Conservation (phyloP, 1,140 invertebrate species). For the Drosophila sturtevanti region DNA sequence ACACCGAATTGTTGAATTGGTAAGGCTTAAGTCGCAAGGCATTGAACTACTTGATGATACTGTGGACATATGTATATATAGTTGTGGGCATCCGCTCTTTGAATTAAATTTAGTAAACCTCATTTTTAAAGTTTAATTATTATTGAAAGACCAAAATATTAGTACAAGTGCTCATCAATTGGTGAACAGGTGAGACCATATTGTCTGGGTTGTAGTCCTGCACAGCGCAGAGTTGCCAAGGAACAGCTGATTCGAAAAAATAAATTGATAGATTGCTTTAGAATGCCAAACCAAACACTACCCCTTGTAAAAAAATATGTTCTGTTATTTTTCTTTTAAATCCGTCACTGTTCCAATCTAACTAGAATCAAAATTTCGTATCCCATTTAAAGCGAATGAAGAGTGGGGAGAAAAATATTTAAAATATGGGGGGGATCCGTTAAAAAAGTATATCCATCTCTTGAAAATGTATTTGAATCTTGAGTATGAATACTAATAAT, state of each 20-base stretch:
- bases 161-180: background rate
- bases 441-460: no score
- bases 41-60: background rate
- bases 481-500: no score
- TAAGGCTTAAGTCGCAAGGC: background rate
- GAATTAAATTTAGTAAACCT: background rate
- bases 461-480: no score
- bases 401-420: no score
- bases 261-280: background rate
- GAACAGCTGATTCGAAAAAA: background rate
- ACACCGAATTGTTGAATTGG: background rate
- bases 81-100: background rate
- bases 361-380: background rate
- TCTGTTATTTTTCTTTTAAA: background rate
- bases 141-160: no score
- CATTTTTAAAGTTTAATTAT: background rate
- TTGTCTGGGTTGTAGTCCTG: background rate
- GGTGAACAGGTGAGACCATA: slow-evolving; percentile 1
- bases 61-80: background rate
- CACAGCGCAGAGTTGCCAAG: background rate
- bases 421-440: no score
- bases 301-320: background rate
- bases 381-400: background rate
- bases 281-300: background rate
- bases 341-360: background rate